Percentiles rank a stretch among this genome's conserved stretches.
Conservation (phyloP, 2,888 invertebrate species). For the Drosophila macrothrix region DNA sequence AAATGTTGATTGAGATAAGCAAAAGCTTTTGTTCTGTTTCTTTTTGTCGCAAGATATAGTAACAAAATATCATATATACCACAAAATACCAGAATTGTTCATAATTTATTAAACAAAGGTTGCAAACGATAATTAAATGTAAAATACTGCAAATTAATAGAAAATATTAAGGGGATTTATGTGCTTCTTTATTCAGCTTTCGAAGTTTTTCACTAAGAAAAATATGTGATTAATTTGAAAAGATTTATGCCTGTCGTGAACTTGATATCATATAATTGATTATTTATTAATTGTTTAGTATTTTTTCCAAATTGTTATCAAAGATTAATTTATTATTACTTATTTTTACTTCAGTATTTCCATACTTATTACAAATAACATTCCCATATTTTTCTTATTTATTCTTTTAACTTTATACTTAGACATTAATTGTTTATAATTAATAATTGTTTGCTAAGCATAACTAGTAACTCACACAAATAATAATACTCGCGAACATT, state of each 20-base stretch:
- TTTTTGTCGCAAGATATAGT: constrained; percentile 38
- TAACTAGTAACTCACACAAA: constrained; percentile 4
- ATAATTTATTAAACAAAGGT: constrained; percentile 12
- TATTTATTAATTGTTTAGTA: background rate
- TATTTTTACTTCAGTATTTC: background rate
- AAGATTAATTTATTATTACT: background rate
- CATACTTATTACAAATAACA: background rate
- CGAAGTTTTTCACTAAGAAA: background rate
- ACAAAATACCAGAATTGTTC: constrained; percentile 37
- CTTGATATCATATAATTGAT: background rate
- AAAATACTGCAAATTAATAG: constrained; percentile 3
- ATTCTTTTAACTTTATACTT: background rate
- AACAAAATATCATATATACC: constrained; percentile 4
- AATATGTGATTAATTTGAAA: constrained; percentile 9
- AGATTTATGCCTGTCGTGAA: background rate
- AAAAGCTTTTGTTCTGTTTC: constrained; percentile 16
- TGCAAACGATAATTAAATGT: constrained; percentile 13
- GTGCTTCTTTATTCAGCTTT: background rate
- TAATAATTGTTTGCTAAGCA: constrained; percentile 25
- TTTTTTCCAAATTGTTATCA: constrained; percentile 2
- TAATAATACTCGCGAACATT: constrained; percentile 42
- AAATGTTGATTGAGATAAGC: constrained; percentile 49
- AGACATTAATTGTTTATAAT: constrained; percentile 12
- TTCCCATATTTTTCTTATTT: constrained; percentile 10
- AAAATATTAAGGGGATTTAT: background rate